Evolutionary conservation across 1,140 invertebrate species (phyloP).

Genomic region (Vanessa atalanta): DNA sequence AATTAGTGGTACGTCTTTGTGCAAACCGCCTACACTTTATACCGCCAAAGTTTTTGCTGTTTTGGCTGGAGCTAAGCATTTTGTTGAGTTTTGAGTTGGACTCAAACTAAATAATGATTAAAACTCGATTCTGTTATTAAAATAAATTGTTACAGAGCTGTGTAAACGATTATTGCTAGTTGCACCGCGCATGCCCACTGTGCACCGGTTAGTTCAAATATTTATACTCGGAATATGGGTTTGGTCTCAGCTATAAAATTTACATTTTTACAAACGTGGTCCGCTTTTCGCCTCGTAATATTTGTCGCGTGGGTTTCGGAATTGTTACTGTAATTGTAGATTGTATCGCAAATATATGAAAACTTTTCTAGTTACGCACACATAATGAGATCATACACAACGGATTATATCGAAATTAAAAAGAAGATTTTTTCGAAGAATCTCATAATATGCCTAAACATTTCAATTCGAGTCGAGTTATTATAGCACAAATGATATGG

Average conservation of each 20-base stretch:
- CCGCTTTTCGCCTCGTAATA: constrained; percentile 34
- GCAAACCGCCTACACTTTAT: too few relatives aligned
- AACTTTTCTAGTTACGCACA: neutral
- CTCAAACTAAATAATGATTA: too few relatives aligned
- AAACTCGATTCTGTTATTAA: too few relatives aligned
- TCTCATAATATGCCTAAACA: too few relatives aligned
- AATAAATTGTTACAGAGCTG: constrained; percentile 30
- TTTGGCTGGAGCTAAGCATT: too few relatives aligned
- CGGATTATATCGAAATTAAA: too few relatives aligned
- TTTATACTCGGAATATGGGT: constrained; percentile 71
- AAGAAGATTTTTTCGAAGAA: too few relatives aligned
- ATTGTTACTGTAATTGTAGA: constrained; percentile 36
- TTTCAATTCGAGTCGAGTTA: too few relatives aligned
- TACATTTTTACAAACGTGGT: constrained; percentile 69
- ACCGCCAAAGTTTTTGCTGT: too few relatives aligned
- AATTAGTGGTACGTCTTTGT: too few relatives aligned
- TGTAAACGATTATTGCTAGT: constrained; percentile 35
- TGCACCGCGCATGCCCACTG: constrained; percentile 47
- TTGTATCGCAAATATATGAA: constrained; percentile 20
- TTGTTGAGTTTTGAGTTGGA: too few relatives aligned
- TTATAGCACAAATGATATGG: too few relatives aligned
- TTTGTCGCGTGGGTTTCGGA: constrained; percentile 33
- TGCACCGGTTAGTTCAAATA: constrained; percentile 57
- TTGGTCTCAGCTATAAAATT: constrained; percentile 68
- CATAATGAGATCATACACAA: neutral